Percentiles rank a stretch among this genome's conserved stretches.
Evolutionary conservation across 2,797 vertebrate species (phyloP).

Genomic region (Lepidocolaptes lacrymiger): DNA sequence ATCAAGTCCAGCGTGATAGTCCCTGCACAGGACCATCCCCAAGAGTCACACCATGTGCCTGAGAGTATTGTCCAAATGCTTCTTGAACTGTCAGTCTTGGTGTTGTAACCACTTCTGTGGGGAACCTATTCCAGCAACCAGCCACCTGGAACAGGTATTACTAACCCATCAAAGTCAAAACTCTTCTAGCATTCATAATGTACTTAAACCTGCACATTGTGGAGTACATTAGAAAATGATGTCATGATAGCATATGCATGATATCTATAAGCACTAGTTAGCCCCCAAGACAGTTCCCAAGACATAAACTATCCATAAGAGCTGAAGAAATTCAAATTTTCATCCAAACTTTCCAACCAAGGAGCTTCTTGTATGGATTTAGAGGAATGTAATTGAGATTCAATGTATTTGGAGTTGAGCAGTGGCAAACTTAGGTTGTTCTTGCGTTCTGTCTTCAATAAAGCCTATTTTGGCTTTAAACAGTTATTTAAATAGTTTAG

Average conservation of each 20-base stretch:
- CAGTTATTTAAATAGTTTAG: background rate
- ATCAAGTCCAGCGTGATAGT: background rate
- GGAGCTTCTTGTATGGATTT: background rate
- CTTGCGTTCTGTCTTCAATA: background rate
- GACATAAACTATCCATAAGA: background rate
- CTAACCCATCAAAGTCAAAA: background rate
- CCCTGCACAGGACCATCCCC: background rate
- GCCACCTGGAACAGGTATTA: background rate
- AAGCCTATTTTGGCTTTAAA: background rate
- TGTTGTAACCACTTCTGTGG: background rate
- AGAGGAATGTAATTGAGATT: background rate
- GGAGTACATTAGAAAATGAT: background rate
- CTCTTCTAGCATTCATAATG: background rate
- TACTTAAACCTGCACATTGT: background rate
- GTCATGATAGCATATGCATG: background rate
- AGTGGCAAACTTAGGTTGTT: background rate
- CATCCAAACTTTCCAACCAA: background rate
- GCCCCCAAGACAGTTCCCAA: background rate
- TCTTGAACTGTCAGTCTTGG: background rate
- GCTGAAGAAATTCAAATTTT: background rate
- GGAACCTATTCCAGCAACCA: background rate
- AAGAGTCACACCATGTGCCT: background rate
- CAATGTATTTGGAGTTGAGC: fast-evolving
- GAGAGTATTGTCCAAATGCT: background rate
- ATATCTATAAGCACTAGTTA: background rate